These are phyloP conservation scores for Eubasilissa regina DNA, from an alignment of 1,140 invertebrate genomes.

Conservation along the genomic window DNA sequence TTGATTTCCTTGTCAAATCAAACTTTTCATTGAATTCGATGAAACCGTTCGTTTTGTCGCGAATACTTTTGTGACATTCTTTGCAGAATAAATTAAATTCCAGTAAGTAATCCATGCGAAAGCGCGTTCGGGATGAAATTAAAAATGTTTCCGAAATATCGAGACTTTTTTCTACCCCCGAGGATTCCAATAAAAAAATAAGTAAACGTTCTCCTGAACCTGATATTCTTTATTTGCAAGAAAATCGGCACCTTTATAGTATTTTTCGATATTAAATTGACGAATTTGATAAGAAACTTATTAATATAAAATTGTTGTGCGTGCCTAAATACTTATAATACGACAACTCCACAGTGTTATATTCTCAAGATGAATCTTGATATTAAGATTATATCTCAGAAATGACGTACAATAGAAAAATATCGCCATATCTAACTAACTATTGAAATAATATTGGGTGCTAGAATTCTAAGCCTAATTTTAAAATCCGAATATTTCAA, in stretches of 20 bases:
- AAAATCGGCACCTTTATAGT: background rate
- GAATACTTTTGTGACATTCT: conserved; percentile 29
- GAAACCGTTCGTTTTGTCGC: conserved; percentile 5
- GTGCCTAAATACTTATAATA: too few species aligned
- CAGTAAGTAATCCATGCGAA: conserved; percentile 24
- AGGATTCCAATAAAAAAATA: conserved; percentile 17
- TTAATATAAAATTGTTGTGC: too few species aligned
- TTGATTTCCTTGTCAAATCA: too few species aligned
- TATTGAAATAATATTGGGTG: too few species aligned
- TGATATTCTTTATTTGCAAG: background rate
- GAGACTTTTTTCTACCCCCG: background rate
- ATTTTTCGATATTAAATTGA: conserved; percentile 1
- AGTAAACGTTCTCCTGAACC: background rate
- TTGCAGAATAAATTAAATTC: conserved; percentile 36
- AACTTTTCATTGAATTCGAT: conserved; percentile 5
- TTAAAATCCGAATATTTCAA: too few species aligned
- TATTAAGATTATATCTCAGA: too few species aligned
- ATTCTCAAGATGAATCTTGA: too few species aligned
- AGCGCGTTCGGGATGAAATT: conserved; percentile 17
- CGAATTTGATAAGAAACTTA: background rate
- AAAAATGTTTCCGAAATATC: conserved; percentile 26
- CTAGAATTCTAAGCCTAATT: too few species aligned
- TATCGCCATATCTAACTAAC: too few species aligned
- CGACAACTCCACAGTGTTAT: too few species aligned
- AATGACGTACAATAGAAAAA: too few species aligned